Conservation (phyloP, 2,113 vertebrate species). For the Crotalus helleri region DNA sequence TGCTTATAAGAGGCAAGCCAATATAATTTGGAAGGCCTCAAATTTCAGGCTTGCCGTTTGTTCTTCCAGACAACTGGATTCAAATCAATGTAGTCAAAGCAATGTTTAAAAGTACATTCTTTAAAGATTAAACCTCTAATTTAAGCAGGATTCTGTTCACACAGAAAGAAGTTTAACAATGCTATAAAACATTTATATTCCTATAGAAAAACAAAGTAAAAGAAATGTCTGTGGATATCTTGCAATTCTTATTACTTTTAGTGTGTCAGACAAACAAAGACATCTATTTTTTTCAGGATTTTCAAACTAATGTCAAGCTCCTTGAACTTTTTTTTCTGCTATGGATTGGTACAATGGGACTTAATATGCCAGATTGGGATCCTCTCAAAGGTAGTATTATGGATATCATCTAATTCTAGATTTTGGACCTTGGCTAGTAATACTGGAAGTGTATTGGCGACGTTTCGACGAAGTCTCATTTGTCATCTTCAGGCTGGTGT, state of each 20-base stretch:
- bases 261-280: background rate
- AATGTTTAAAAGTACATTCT: conserved; percentile 6
- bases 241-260: background rate
- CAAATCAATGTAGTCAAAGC: conserved; percentile 39
- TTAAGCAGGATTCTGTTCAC: conserved; percentile 3
- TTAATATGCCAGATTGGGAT: background rate
- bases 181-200: background rate
- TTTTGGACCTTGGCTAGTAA: background rate
- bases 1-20: conserved; percentile 7
- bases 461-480: too few species aligned
- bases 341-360: background rate
- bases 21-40: conserved; percentile 23
- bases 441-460: too few species aligned
- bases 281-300: background rate
- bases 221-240: background rate
- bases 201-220: background rate
- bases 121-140: conserved; percentile 25
- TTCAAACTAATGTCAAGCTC: background rate
- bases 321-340: background rate
- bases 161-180: background rate
- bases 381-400: background rate
- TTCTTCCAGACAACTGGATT: conserved; percentile 15
- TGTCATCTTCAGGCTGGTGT: too few species aligned
- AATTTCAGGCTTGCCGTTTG: conserved; percentile 27
- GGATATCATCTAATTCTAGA: background rate